Conservation (phyloP, 2,797 vertebrate genomes). For the Coregonus ussuriensis region DNA sequence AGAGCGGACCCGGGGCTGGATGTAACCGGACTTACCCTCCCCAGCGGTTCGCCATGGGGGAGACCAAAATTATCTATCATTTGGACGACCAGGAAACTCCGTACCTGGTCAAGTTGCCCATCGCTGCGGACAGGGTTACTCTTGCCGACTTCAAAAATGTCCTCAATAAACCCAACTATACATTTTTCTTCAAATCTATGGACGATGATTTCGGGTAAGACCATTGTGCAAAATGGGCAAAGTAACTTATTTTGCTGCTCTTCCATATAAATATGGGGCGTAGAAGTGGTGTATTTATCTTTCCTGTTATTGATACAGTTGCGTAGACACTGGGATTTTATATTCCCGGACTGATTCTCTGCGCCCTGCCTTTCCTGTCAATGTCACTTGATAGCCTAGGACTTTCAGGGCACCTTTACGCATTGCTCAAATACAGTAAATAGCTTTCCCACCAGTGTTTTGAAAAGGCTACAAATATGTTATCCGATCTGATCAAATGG, state of each 20-base stretch:
- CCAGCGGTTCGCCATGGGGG: constrained; percentile 77
- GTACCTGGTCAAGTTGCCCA: constrained; percentile 89
- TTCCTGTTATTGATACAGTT: not conserved
- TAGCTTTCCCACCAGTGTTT: not conserved
- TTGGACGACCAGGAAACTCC: constrained; percentile 95
- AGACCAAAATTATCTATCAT: constrained; percentile 96
- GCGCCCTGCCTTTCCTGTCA: not conserved
- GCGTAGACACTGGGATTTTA: not conserved
- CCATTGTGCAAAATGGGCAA: constrained; percentile 26
- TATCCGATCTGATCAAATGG: constrained; percentile 1
- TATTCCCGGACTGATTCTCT: not conserved
- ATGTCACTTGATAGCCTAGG: not conserved
- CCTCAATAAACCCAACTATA: constrained; percentile 88
- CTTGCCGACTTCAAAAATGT: constrained; percentile 90
- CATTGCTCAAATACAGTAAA: not conserved
- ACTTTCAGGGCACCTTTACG: not conserved
- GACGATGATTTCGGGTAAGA: constrained; percentile 96
- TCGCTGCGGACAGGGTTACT: constrained; percentile 88
- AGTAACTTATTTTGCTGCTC: not conserved
- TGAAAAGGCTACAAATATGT: not conserved
- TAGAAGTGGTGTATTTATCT: not conserved
- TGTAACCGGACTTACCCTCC: constrained; percentile 50
- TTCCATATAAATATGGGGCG: not conserved
- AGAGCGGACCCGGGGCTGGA: constrained; percentile 49
- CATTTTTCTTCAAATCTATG: constrained; percentile 97